Percentiles rank a stretch among this genome's conserved stretches.
These are phyloP conservation scores for Scolopax rusticola DNA, from an alignment of 2,797 vertebrate genomes.

Conservation along the genomic window DNA sequence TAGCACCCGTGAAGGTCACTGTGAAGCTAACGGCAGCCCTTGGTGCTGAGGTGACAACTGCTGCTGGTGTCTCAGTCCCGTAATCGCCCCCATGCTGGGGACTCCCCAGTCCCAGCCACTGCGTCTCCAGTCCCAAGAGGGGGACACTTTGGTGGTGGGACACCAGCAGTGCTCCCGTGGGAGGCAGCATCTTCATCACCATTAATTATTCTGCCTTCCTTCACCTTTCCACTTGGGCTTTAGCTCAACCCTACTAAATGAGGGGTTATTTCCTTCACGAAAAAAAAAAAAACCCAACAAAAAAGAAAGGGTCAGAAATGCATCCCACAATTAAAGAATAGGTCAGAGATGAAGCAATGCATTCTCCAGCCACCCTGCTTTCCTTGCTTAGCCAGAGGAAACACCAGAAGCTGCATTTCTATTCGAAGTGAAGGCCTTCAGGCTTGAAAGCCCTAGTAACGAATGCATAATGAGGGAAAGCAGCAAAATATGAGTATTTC, in stretches of 20 bases:
- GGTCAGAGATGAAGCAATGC: background rate
- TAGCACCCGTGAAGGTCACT: background rate
- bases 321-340: conserved; percentile 4
- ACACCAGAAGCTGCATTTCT: conserved; percentile 1
- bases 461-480: background rate
- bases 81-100: background rate
- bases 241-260: background rate
- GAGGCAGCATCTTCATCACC: background rate
- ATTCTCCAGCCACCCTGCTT: background rate
- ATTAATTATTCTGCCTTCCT: conserved; percentile 36
- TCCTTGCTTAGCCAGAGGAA: background rate
- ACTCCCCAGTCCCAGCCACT: background rate
- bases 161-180: background rate
- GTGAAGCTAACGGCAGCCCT: background rate
- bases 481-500: background rate
- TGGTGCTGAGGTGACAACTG: conserved; percentile 9
- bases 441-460: background rate
- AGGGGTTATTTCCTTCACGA: background rate
- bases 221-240: background rate
- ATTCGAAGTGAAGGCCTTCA: background rate
- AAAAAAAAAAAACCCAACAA: background rate
- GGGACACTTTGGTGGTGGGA: background rate
- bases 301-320: background rate
- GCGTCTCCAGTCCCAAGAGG: background rate
- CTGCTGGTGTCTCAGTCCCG: accelerated